phyloP scores from a whole-genome alignment of 2,888 invertebrate genomes.

The Meiosimyza decipiens region DNA sequence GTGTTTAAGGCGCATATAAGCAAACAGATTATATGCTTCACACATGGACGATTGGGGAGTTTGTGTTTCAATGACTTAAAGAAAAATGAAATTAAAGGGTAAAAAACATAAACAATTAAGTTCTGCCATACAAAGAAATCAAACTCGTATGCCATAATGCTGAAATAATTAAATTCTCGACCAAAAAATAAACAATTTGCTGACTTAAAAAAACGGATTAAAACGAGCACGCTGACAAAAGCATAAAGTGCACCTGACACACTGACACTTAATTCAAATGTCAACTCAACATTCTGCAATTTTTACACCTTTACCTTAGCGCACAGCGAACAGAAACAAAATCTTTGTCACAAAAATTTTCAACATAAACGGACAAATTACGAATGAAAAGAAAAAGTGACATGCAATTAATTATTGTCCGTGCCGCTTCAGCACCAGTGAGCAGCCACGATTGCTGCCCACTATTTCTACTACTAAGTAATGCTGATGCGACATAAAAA shows the following conservation, averaged over 20 bases:
- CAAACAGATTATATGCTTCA: constrained; percentile 26
- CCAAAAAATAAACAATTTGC: no score
- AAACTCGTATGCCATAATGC: no score
- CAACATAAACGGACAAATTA: constrained; percentile 24
- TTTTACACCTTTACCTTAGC: neutral
- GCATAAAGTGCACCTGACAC: constrained; percentile 15
- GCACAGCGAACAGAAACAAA: neutral
- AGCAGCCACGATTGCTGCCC: neutral
- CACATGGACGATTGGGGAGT: constrained; percentile 30
- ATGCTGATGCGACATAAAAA: neutral
- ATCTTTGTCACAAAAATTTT: neutral
- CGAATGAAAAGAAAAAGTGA: constrained; percentile 23
- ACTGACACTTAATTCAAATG: constrained; percentile 19
- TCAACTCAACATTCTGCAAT: constrained; percentile 15
- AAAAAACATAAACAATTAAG: no score
- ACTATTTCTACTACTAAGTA: neutral
- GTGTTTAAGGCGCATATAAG: constrained; percentile 2
- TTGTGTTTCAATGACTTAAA: no score
- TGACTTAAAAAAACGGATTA: no score
- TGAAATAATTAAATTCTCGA: no score
- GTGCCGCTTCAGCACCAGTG: neutral
- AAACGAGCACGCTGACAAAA: no score
- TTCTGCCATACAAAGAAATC: no score
- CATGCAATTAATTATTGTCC: constrained; percentile 37
- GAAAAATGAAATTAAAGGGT: no score